Base-by-base conservation (phyloP, 2,888 invertebrate genomes). In the Capitulum mitella region DNA sequence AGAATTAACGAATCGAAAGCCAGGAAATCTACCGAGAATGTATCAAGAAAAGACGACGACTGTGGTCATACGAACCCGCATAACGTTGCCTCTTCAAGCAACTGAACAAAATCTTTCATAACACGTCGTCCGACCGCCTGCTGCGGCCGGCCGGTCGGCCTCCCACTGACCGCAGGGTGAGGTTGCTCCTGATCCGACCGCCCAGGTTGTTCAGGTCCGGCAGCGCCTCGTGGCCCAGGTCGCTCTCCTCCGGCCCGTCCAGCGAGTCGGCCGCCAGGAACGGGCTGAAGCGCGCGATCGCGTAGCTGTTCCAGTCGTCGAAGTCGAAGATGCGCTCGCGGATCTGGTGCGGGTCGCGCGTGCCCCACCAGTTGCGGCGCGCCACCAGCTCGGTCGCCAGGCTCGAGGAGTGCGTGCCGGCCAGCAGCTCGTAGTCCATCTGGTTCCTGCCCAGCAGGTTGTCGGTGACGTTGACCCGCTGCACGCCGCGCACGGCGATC, bases 281-380 rank as follows among this genome's bases (percentile, higher is more conserved):
- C 0, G 98, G 99, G 79, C 92, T 89, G 85, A 92, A 99, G 26
- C 92, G 89, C 0, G 97, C 98, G 78, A 97, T 90, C 0, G 97
- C 97, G 85, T 95, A 97, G 86, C 96, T 95, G 85, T 99, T 99
- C 98, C 99, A 99, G 85, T 98, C 98, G 85, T 99, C 97, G 86
- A 99, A 98, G 86, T 98, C 98, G 85, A 98, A 98, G 83, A 98
- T 97, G 84, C 91, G 89, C 78, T 90, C 89, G 80, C 91, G 90
- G 78, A 99, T 98, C 79, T 89, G 89, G 10, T 87, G 87, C 78
- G 93, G 91, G 79, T 92, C 89, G 0, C 88, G 87, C 5, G 92
- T 92, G 22, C 98, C 98, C 98, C 98, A 99, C 94, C 95, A 99
- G 85, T 99, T 99, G 85, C 95, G 93, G 19, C 90, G 90, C 0